These are phyloP conservation scores for Oryzias dopingdopingensis DNA, from an alignment of 2,797 vertebrate genomes.

Conservation along the genomic window DNA sequence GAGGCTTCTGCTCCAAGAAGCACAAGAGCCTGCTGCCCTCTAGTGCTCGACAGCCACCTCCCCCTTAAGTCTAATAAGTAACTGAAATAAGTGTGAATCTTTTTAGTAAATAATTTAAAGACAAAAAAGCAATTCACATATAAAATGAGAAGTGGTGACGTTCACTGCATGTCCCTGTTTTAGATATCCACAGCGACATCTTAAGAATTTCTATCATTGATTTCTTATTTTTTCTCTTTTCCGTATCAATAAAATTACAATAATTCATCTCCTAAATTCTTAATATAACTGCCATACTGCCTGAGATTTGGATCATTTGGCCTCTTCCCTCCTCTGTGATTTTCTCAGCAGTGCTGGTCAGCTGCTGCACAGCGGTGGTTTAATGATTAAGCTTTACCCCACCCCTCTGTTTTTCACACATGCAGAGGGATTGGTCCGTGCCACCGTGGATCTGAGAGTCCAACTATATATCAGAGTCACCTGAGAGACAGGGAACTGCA, in stretches of 20 bases:
- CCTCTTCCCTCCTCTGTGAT: conserved; percentile 40
- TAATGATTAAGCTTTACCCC: conserved; percentile 73
- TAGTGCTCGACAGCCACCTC: conserved; percentile 53
- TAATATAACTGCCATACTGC: conserved; percentile 1
- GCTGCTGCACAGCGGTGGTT: conserved; percentile 45
- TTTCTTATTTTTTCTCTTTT: too few relatives aligned
- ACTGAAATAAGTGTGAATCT: conserved; percentile 39
- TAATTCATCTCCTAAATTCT: too few relatives aligned
- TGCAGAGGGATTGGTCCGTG: conserved; percentile 26
- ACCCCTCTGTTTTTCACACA: conserved; percentile 39
- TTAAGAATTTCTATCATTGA: too few relatives aligned
- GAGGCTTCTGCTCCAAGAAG: conserved; percentile 7
- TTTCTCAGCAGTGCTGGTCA: conserved; percentile 47
- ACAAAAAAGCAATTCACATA: conserved; percentile 56
- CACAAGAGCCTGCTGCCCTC: conserved; percentile 65
- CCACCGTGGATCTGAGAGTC: conserved; percentile 15
- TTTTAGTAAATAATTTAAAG: conserved; percentile 49
- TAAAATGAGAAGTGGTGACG: conserved; percentile 47
- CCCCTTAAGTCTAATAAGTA: conserved; percentile 14
- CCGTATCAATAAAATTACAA: too few relatives aligned
- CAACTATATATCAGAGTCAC: conserved; percentile 45
- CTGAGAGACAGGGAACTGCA: conserved; percentile 28
- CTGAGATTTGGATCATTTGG: conserved; percentile 26
- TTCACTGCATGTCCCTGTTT: conserved; percentile 17
- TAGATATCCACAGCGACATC: conserved; percentile 5